phyloP scores from a whole-genome alignment of 2,113 vertebrate species.

The Leptocoma aspasia region DNA sequence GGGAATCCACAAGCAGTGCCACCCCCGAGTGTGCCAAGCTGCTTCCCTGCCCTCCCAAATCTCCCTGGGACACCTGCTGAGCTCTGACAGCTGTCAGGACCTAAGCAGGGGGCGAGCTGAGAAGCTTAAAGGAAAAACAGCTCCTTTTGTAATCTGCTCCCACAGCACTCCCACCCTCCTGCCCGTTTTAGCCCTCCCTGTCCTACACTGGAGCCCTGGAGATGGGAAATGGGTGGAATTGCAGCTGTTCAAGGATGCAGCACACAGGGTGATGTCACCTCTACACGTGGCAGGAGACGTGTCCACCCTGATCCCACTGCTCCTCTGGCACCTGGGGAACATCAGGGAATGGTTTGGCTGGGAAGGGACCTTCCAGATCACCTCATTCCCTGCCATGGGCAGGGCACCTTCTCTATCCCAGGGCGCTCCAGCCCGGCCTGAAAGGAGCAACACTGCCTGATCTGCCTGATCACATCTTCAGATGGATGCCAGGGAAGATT shows the following conservation, averaged over 20 bases:
- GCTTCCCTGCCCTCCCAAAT: not conserved
- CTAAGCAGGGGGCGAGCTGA: not conserved
- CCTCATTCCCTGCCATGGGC: not conserved
- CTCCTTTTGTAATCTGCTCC: not conserved
- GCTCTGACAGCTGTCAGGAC: not conserved
- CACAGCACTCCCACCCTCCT: not conserved
- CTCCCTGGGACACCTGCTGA: not conserved
- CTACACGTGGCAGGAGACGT: not conserved
- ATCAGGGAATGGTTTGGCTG: not conserved
- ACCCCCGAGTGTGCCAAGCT: not conserved
- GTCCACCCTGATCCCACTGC: not conserved
- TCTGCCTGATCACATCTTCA: not conserved
- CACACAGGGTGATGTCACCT: not conserved
- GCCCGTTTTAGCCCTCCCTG: not conserved
- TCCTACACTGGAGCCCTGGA: not conserved
- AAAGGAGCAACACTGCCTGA: accelerated
- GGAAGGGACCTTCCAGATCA: not conserved
- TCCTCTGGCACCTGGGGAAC: not conserved
- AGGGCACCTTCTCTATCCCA: not conserved
- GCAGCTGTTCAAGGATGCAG: not conserved
- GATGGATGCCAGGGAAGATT: accelerated
- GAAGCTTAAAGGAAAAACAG: not conserved
- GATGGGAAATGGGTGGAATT: not conserved
- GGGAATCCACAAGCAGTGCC: not conserved
- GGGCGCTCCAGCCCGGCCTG: not conserved